Percentiles rank a stretch among this genome's conserved stretches.
phyloP scores from a whole-genome alignment of 2,888 invertebrate genomes.

The Pecten maximus region DNA sequence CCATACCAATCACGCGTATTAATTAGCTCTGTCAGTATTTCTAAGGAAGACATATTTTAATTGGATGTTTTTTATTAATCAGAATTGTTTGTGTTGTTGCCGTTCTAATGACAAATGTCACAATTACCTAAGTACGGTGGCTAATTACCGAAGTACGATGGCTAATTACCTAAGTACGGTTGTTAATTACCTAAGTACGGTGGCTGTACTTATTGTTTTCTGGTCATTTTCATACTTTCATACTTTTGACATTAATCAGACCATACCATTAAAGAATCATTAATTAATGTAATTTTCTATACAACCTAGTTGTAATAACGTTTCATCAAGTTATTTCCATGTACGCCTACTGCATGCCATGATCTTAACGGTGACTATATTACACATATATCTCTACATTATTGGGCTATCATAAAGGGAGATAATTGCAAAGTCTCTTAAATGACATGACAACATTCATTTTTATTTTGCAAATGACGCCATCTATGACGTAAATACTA shows the following conservation, averaged over 20 bases:
- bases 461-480: conserved; percentile 14
- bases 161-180: too few species aligned
- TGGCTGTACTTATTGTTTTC: not conserved
- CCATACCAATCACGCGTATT: not conserved
- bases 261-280: not conserved
- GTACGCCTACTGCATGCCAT: not conserved
- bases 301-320: not conserved
- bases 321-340: not conserved
- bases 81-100: not conserved
- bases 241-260: not conserved
- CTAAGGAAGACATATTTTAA: not conserved
- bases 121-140: not conserved
- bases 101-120: not conserved
- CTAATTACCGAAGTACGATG: too few species aligned
- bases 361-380: not conserved
- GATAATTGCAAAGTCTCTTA: not conserved
- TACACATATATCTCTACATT: not conserved
- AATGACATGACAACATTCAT: not conserved
- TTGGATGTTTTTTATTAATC: not conserved
- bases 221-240: conserved; percentile 1
- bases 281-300: not conserved
- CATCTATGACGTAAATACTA: not conserved
- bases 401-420: not conserved
- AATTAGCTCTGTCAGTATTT: not conserved
- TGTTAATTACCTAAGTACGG: not conserved